These are phyloP conservation scores for Esperia sulphurella DNA, from an alignment of 2,888 invertebrate species.

Conservation along the genomic window DNA sequence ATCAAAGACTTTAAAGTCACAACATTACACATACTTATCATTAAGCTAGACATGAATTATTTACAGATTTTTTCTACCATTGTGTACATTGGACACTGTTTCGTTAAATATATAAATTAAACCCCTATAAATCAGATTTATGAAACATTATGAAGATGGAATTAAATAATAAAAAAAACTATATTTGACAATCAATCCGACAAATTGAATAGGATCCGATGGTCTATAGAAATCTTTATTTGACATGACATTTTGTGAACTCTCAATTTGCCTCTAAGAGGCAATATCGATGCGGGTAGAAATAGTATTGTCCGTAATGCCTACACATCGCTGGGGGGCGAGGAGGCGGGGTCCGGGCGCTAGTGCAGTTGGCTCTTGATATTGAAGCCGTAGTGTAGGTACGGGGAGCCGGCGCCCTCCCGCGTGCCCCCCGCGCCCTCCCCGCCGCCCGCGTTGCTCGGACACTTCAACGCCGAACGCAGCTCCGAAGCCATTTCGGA, in stretches of 20 bases:
- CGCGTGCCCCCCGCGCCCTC: slow-evolving; percentile 50
- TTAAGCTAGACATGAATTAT: slow-evolving; percentile 29
- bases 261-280: neutral
- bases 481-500: slow-evolving; percentile 87
- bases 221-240: neutral
- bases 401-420: slow-evolving; percentile 80
- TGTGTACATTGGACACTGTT: neutral
- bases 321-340: slow-evolving; percentile 72
- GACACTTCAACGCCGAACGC: slow-evolving; percentile 83
- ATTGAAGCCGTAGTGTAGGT: slow-evolving; percentile 82
- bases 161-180: no score
- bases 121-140: no score
- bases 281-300: neutral
- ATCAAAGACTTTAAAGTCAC: slow-evolving; percentile 7
- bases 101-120: no score
- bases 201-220: no score
- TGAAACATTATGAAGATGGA: no score
- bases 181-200: no score
- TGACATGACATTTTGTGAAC: neutral
- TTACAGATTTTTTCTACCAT: slow-evolving; percentile 19
- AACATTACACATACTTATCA: slow-evolving; percentile 4
- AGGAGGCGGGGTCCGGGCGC: slow-evolving; percentile 63
- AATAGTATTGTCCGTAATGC: slow-evolving; percentile 14
- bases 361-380: slow-evolving; percentile 74
- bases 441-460: slow-evolving; percentile 69